Conservation (phyloP, 2,888 invertebrate genomes). For the Parasteatoda lunata region DNA sequence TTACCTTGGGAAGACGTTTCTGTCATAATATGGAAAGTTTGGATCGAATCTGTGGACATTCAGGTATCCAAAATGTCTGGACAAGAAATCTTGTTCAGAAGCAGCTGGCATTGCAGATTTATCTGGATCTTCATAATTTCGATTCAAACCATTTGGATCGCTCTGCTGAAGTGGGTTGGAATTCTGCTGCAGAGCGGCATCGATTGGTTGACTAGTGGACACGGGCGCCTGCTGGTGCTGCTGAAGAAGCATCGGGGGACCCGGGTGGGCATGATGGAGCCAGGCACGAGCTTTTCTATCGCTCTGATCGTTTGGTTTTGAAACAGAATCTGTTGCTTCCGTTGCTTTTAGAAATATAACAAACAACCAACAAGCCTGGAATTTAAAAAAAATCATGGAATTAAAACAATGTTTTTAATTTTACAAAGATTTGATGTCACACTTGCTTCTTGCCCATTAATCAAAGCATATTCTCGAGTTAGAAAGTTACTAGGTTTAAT, state of each 20-base stretch:
- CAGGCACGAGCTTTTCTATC: constrained; percentile 41
- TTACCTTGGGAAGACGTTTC: constrained; percentile 42
- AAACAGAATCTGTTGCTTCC: not conserved
- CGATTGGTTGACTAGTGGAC: constrained; percentile 53
- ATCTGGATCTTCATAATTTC: constrained; percentile 51
- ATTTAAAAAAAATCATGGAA: not conserved
- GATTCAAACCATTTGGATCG: constrained; percentile 11
- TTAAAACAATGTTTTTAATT: too few relatives aligned
- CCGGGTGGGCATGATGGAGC: constrained; percentile 31
- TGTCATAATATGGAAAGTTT: constrained; percentile 46
- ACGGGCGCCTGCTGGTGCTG: constrained; percentile 20
- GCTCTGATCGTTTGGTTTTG: not conserved
- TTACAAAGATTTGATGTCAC: too few relatives aligned
- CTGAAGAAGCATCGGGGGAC: constrained; percentile 31
- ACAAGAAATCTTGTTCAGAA: constrained; percentile 55
- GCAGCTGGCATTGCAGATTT: constrained; percentile 35
- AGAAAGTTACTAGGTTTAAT: too few relatives aligned
- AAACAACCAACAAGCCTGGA: not conserved
- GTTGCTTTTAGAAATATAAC: not conserved
- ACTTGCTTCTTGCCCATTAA: too few relatives aligned
- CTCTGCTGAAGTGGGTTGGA: not conserved
- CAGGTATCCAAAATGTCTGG: constrained; percentile 58
- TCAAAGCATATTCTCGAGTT: too few relatives aligned
- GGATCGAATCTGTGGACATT: constrained; percentile 63
- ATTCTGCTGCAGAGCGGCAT: not conserved